Conservation (phyloP, 2,113 vertebrate genomes). For the Lycaon pictus region DNA sequence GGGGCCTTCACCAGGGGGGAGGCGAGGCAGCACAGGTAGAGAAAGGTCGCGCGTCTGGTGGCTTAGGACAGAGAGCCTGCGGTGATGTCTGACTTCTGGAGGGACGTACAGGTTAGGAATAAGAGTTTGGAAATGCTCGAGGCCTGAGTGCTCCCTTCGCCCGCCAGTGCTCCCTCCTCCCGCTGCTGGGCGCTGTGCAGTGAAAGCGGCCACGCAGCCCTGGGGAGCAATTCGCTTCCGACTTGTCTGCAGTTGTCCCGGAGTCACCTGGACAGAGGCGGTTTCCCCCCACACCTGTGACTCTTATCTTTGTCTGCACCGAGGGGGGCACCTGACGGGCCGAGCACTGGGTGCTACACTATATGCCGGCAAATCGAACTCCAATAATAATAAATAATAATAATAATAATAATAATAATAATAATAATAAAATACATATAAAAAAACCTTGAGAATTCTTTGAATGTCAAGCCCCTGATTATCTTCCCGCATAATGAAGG, state of each 20-base stretch:
- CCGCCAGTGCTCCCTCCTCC: not conserved
- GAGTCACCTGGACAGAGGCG: not conserved
- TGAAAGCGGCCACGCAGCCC: not conserved
- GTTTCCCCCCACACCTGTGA: not conserved
- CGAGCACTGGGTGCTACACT: no score
- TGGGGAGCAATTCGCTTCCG: accelerated
- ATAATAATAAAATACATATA: no score
- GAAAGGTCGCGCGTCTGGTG: not conserved
- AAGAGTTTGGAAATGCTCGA: not conserved
- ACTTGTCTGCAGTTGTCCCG: not conserved
- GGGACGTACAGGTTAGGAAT: accelerated
- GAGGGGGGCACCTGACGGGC: no score
- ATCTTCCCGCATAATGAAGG: not conserved
- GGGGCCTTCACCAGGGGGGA: accelerated
- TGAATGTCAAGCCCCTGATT: not conserved
- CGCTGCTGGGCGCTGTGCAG: accelerated
- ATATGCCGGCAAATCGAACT: no score
- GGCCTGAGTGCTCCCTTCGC: not conserved
- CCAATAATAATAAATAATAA: no score
- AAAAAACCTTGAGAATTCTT: not conserved
- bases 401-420: no score
- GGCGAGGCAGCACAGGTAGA: accelerated
- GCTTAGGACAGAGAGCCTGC: accelerated
- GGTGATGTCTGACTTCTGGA: accelerated
- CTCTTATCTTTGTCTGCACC: not conserved